Base-by-base conservation (phyloP, 2,888 invertebrate species). In the Dichetophora obliterata region DNA sequence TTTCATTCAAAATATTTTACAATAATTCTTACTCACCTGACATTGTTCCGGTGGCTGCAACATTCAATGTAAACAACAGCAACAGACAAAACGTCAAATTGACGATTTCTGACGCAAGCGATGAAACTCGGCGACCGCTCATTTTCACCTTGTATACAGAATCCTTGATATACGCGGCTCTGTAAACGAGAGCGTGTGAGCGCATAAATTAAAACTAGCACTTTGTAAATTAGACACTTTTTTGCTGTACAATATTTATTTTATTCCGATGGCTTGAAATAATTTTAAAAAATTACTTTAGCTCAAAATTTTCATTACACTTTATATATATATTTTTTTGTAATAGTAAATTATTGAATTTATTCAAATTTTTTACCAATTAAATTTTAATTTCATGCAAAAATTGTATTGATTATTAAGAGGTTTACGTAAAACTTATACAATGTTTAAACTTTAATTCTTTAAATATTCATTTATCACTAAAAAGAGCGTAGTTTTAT, bases 1-100 rank as follows among this genome's bases (percentile, higher is more conserved):
- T 11, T 14, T 43, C 43, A 43, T 14, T 43, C n/a, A n/a, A n/a
- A n/a, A n/a, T n/a, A n/a, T 2, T 11, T 14, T 11, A 14, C 43
- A 6, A 43, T 22, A 9, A 54, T 27, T 11, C 27, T 11, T 34
- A 52, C 72, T 73, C 52, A 73, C 73, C 73, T 73, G 73, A 27
- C 27, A 63, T 31, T 31, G 63, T 50, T 31, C 31, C 31, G 31
- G 31, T 31, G 31, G 57, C 34, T 71, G 71, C 8, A 71, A 22
- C 59, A 8, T n/a, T 31, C 54, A 48, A 19, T 43, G 66, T 19
- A 14, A 52, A 27, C 70, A 54, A 34, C 70, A 70, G 14, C 19
- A 57, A 11, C 37, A 59, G 22, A 34, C n/a, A 43, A 57, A 71
- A 19, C 57, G 31, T 31, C 31, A 59, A 59, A 24, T 59, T 27